Base-by-base conservation (phyloP, 2,113 vertebrate species). In the Climacteris rufus region DNA sequence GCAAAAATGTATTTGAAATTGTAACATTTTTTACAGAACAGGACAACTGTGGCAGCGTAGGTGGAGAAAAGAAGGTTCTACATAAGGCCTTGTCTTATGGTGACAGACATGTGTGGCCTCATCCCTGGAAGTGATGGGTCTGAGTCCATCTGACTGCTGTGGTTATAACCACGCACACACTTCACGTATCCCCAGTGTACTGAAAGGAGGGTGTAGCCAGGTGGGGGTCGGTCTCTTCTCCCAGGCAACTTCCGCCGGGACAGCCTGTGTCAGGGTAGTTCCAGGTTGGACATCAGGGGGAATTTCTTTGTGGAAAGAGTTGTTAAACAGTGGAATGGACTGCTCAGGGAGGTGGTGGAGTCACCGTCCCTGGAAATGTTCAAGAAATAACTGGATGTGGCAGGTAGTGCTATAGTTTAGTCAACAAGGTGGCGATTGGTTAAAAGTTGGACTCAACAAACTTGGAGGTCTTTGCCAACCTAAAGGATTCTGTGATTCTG, bases 91-190 rank as follows among this genome's bases (percentile, higher is more conserved):
- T 65, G 27, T 37, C 15, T 76, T 59, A 47, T 5, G 42, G 11
- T 27, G 14, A 72, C 31, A 54, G 25, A 69, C 2, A 18, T 2
- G 2, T 39, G 70, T 0, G 0, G 13, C 31, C 60, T 65, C 44
- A 27, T 22, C 50, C 25, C 44, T 57, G 64, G 59, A 59, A 74
- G 23, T 14, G 27, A 70, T 12, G 23, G 3, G 28, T 30, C 20
- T 45, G 63, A 44, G 54, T 60, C 63, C 53, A 44, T 68, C 45
- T 28, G 37, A 23, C 25, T 21, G 31, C 39, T 10, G 25, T 15
- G n/a, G 66, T 85, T 71, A 49, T 8, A 56, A 45, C 8, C 11
- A 22, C 9, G 28, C 45, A 37, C 28, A 44, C 24, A 25, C 23
- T 28, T 61, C 50, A 61, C 27, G 22, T 7, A 35, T 9, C 11